These are phyloP conservation scores for Melikaiella ostensackeni DNA, from an alignment of 2,888 invertebrate genomes.

Conservation along the genomic window DNA sequence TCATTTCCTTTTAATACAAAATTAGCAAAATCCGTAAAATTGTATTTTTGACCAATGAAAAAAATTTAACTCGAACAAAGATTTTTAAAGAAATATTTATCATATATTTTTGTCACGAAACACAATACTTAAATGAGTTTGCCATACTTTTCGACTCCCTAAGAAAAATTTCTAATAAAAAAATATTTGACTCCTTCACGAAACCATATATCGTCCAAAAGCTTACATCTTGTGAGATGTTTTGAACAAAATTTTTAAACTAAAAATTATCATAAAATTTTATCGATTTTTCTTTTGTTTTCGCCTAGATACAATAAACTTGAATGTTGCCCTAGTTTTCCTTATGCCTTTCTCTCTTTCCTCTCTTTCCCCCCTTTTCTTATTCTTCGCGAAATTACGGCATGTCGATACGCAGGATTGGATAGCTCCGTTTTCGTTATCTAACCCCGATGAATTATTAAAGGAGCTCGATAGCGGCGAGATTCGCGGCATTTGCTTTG, in stretches of 20 bases:
- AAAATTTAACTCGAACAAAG: no score
- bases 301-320: not conserved
- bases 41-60: no score
- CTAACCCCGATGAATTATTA: constrained; percentile 25
- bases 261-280: not conserved
- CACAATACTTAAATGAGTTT: no score
- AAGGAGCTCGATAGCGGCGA: constrained; percentile 1
- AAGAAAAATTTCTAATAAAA: no score
- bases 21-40: no score
- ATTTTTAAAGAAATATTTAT: no score
- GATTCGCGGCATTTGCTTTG: constrained; percentile 38
- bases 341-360: constrained; percentile 47
- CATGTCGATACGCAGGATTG: constrained; percentile 19
- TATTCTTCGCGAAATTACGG: constrained; percentile 2
- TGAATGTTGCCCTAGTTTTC: constrained; percentile 21
- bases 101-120: no score
- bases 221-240: no score
- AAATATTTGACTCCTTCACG: no score
- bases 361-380: constrained; percentile 33
- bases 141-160: no score
- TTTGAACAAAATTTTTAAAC: not conserved
- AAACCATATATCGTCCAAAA: no score
- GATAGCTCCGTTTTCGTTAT: constrained; percentile 41
- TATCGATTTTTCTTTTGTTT: not conserved
- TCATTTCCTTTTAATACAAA: no score